Evolutionary conservation across 2,797 vertebrate species (phyloP).

Genomic region (Carcharodon carcharias): DNA sequence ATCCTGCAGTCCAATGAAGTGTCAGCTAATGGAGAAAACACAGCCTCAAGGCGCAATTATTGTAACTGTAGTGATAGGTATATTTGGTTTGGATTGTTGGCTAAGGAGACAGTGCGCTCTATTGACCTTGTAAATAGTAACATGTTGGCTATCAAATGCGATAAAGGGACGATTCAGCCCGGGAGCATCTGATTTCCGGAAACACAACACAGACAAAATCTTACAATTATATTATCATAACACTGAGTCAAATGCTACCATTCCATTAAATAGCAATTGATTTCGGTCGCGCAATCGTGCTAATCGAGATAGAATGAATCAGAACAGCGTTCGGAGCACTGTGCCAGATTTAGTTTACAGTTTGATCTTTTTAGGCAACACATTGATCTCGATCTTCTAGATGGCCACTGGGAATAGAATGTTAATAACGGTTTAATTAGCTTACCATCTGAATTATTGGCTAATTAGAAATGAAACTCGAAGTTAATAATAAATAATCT

Average conservation of each 20-base stretch:
- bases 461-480: background rate
- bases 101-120: background rate
- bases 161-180: constrained; percentile 4
- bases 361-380: background rate
- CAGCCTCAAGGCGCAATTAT: background rate
- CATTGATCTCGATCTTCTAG: background rate
- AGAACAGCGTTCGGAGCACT: background rate
- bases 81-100: background rate
- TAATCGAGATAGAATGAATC: background rate
- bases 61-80: background rate
- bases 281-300: background rate
- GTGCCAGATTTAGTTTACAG: background rate
- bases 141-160: background rate
- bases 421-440: background rate
- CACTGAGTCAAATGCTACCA: background rate
- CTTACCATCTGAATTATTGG: no score
- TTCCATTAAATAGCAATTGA: background rate
- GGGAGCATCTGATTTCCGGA: background rate
- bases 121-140: background rate
- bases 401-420: background rate
- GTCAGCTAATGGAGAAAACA: background rate
- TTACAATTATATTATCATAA: background rate
- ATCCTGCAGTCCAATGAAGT: background rate
- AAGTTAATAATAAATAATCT: background rate
- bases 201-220: background rate